Evolutionary conservation across 2,113 vertebrate genomes (phyloP).

Genomic region (Leptosomus discolor): DNA sequence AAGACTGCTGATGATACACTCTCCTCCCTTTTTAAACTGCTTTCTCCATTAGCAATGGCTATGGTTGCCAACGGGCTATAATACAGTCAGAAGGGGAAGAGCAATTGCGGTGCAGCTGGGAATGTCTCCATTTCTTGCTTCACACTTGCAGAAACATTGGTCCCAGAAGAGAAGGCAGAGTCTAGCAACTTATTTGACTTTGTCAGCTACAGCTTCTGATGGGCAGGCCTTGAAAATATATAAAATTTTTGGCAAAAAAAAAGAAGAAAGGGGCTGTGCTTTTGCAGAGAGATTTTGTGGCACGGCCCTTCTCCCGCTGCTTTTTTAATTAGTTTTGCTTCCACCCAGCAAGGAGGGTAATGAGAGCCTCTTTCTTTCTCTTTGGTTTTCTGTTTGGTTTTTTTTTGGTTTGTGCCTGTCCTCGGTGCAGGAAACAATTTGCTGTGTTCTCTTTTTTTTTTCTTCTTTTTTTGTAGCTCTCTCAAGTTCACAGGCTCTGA

Average conservation of each 20-base stretch:
- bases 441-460: neutral
- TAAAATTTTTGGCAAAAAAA: neutral
- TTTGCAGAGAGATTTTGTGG: neutral
- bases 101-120: neutral
- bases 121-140: neutral
- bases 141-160: neutral
- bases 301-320: neutral
- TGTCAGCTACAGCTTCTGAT: neutral
- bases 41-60: neutral
- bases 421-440: neutral
- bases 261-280: neutral
- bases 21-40: neutral
- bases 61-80: neutral
- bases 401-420: neutral
- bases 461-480: neutral
- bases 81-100: neutral
- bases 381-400: neutral
- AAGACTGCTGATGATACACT: neutral
- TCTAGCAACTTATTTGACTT: neutral
- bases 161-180: neutral
- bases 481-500: neutral
- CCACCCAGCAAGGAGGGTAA: neutral
- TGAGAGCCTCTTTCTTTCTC: neutral
- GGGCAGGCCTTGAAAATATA: neutral
- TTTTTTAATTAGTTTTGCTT: constrained; percentile 19